Base-by-base conservation (phyloP, 1,140 invertebrate species). In the Maniola jurtina region DNA sequence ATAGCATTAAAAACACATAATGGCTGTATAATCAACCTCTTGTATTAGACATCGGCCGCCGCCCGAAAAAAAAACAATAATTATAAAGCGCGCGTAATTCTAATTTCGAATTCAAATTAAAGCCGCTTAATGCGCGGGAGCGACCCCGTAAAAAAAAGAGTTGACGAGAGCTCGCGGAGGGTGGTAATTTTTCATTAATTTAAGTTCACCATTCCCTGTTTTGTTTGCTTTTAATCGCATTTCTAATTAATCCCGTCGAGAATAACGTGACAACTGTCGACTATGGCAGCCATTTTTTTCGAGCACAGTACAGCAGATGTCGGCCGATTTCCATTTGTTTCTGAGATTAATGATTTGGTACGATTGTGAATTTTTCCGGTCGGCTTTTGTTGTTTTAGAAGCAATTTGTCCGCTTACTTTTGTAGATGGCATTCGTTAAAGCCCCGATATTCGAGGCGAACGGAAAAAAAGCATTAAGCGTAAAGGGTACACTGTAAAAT, bases 101-200 rank as follows among this genome's bases (percentile, higher is more conserved):
- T 90, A 89, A 90, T 90, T 90, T 87, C 85, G 86, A 89, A 90
- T 90, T 90, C 88, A 90, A 90, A 90, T 90, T 88, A 90, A 90
- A 90, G 87, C 88, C 87, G 88, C 86, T 89, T 89, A 90, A 90
- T 90, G 88, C 88, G 87, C 88, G 87, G 86, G 83, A 89, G 88
- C 86, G 88, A 89, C 84, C 86, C 84, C 74, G 84, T 84, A 85
- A 88, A 89, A 89, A 88, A 90, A 89, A 90, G 88, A 89, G 87
- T 89, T 89, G 87, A 89, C 87, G 86, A 89, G 84, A 84, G 83
- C 83, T 83, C 87, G 80, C 85, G 70, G 86, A 88, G 87, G 88
- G 88, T 90, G 88, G 88, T 90, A 90, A 90, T 90, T 90, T 90
- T 90, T 90, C 88, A 89, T 90, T 89, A 89, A 89, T 90, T 90